These are phyloP conservation scores for Drosophila ficusphila DNA, from an alignment of 1,140 invertebrate genomes.

Conservation along the genomic window DNA sequence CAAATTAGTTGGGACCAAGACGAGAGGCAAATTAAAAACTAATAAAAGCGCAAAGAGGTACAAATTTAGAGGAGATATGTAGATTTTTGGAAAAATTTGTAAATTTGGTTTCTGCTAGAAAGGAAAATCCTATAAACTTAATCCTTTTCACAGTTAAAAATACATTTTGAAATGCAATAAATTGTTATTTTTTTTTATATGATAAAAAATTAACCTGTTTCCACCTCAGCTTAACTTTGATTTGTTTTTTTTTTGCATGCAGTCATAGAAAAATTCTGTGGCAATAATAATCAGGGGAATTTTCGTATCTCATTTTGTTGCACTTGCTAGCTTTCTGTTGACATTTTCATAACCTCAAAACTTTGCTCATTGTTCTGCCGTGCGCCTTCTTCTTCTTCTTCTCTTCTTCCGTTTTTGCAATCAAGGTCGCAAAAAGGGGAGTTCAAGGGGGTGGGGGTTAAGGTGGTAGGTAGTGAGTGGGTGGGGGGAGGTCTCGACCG, in stretches of 20 bases:
- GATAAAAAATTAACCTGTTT: no score
- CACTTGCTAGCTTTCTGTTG: constrained; percentile 25
- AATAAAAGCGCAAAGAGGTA: constrained; percentile 12
- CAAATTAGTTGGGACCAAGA: constrained; percentile 6
- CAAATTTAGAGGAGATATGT: not conserved
- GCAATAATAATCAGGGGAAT: constrained; percentile 13
- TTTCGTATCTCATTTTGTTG: constrained; percentile 17
- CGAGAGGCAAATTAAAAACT: constrained; percentile 4
- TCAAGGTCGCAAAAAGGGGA: constrained; percentile 59
- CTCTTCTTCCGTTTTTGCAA: constrained; percentile 11
- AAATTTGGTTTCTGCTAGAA: no score
- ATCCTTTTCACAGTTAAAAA: no score
- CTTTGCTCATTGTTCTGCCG: constrained; percentile 26
- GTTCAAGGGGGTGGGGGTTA: not conserved
- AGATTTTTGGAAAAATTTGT: no score
- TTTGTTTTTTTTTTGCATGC: not conserved
- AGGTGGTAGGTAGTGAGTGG: not conserved
- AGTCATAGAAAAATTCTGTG: not conserved
- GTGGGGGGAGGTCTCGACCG: not conserved
- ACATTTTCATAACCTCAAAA: constrained; percentile 44
- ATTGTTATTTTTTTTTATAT: no score
- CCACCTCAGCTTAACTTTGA: not conserved
- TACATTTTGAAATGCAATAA: no score
- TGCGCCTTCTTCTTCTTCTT: not conserved
- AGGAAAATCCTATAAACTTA: no score